A percentile compares a stretch with the other conserved stretches of the same genome.
phyloP scores from a whole-genome alignment of 2,797 vertebrate genomes.

The Poecilia picta region DNA sequence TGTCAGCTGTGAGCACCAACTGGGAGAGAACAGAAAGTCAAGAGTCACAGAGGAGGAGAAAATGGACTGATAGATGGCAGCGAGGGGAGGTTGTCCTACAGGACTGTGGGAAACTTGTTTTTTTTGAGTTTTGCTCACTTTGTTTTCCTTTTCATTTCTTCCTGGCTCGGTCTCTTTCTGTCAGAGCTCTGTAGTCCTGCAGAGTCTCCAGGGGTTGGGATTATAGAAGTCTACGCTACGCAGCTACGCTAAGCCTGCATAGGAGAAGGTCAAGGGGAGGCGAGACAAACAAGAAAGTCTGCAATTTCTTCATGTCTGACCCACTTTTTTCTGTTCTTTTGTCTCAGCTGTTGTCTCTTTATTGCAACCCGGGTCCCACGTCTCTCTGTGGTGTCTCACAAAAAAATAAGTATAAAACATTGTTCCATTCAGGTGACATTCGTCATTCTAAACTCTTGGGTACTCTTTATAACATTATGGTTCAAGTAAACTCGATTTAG shows the following conservation, averaged over 20 bases:
- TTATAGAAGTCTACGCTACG: conserved; percentile 64
- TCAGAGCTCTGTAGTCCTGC: conserved; percentile 38
- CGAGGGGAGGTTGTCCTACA: conserved; percentile 38
- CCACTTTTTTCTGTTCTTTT: conserved; percentile 31
- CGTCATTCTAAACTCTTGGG: background rate
- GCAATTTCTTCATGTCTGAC: conserved; percentile 53
- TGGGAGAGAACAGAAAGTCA: conserved; percentile 61
- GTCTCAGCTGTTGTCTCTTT: conserved; percentile 11
- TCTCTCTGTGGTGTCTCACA: background rate
- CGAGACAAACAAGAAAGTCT: conserved; percentile 60
- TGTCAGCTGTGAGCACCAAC: conserved; percentile 58
- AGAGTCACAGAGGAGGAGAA: conserved; percentile 57
- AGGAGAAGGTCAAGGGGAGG: conserved; percentile 68
- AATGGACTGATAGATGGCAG: conserved; percentile 55
- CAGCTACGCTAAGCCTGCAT: conserved; percentile 58
- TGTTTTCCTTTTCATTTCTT: conserved; percentile 23
- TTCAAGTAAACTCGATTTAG: conserved; percentile 41
- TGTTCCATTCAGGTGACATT: background rate
- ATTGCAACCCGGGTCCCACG: background rate
- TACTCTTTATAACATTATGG: conserved; percentile 11
- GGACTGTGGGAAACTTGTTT: conserved; percentile 54
- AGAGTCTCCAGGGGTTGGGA: conserved; percentile 53
- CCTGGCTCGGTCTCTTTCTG: conserved; percentile 14
- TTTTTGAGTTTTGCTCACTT: conserved; percentile 49
- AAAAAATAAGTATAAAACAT: background rate